These are phyloP conservation scores for Beris morrisii DNA, from an alignment of 2,888 invertebrate species.

Conservation along the genomic window DNA sequence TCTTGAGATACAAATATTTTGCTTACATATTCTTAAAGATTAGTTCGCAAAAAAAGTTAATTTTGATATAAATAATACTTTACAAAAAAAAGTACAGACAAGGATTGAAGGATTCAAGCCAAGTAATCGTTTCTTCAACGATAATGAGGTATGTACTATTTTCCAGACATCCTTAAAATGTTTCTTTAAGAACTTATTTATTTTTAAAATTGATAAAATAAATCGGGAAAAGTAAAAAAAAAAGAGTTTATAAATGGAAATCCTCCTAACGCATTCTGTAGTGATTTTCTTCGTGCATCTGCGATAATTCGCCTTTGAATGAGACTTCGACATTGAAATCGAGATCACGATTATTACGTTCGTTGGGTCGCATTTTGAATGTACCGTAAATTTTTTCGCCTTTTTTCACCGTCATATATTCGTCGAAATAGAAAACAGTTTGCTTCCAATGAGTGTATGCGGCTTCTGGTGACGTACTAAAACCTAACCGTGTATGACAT, in stretches of 20 bases:
- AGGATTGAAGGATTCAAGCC: too few relatives aligned
- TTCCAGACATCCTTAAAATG: too few relatives aligned
- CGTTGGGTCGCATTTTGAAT: slow-evolving; percentile 94
- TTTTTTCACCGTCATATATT: slow-evolving; percentile 94
- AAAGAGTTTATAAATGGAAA: slow-evolving; percentile 1
- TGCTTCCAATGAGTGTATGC: slow-evolving; percentile 99
- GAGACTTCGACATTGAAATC: slow-evolving; percentile 93
- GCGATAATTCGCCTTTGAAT: slow-evolving; percentile 87
- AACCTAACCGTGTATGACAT: slow-evolving; percentile 97
- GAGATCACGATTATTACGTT: slow-evolving; percentile 93
- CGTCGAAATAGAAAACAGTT: slow-evolving; percentile 96
- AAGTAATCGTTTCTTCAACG: too few relatives aligned
- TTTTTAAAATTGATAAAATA: neutral
- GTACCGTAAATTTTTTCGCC: slow-evolving; percentile 90
- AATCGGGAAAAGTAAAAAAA: neutral
- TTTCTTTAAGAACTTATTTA: too few relatives aligned
- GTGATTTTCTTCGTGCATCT: slow-evolving; percentile 81
- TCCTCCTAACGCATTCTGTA: slow-evolving; percentile 83
- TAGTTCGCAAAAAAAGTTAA: slow-evolving; percentile 6
- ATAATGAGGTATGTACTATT: too few relatives aligned
- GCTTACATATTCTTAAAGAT: slow-evolving; percentile 5
- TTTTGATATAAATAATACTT: too few relatives aligned
- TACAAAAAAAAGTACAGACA: too few relatives aligned
- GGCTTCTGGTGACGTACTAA: slow-evolving; percentile 97
- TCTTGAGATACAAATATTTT: slow-evolving; percentile 4